These are phyloP conservation scores for Apostichopus californicus DNA, from an alignment of 35 echinoderm and acorn worm species.

Conservation along the genomic window DNA sequence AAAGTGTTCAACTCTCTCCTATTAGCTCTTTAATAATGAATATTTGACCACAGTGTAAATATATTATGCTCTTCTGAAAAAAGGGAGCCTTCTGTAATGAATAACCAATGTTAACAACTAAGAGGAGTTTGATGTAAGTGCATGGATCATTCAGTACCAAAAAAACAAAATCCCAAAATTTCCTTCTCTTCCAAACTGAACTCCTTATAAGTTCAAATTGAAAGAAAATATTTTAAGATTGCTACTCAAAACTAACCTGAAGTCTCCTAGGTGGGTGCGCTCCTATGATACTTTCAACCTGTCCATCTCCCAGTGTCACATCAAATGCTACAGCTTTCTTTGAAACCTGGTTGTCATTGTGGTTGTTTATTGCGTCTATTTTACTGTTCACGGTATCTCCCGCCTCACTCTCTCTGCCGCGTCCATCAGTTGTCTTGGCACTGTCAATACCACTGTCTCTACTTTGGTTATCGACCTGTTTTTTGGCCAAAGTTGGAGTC, in stretches of 20 bases:
- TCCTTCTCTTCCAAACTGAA: too few relatives aligned
- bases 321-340: conserved; percentile 80
- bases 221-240: conserved; percentile 1
- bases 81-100: too few relatives aligned
- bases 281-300: conserved; percentile 76
- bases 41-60: too few relatives aligned
- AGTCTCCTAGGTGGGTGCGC: conserved; percentile 89
- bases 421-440: conserved; percentile 74
- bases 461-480: conserved; percentile 62
- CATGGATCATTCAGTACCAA: neutral
- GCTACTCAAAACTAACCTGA: conserved; percentile 64
- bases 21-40: too few relatives aligned
- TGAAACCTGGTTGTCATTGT: neutral
- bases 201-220: too few relatives aligned
- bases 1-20: too few relatives aligned
- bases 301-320: conserved; percentile 58
- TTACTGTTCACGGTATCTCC: conserved; percentile 31
- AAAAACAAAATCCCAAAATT: too few relatives aligned
- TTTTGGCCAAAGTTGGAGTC: neutral
- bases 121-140: neutral
- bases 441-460: conserved; percentile 87
- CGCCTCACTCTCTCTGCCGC: neutral
- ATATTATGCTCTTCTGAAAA: too few relatives aligned
- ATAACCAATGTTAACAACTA: too few relatives aligned
- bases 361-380: neutral